These are phyloP conservation scores for Cerceris rybyensis DNA, from an alignment of 2,888 invertebrate genomes.

Conservation along the genomic window DNA sequence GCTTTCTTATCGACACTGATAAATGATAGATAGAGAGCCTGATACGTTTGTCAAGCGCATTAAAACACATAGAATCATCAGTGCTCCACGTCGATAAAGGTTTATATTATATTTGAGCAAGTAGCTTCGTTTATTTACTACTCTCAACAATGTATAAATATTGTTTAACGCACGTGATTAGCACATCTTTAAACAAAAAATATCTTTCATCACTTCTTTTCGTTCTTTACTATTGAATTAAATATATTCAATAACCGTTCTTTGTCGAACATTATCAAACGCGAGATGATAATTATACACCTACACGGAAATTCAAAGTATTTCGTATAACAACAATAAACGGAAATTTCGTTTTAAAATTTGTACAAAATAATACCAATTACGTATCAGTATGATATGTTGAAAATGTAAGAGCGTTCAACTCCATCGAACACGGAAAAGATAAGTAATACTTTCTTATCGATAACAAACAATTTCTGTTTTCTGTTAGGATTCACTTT, in stretches of 20 bases:
- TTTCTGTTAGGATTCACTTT: slow-evolving; percentile 81
- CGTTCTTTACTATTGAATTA: too few species aligned
- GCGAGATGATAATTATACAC: too few species aligned
- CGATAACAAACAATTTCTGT: neutral
- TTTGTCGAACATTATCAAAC: too few species aligned
- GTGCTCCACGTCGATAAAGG: neutral
- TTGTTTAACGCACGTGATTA: neutral
- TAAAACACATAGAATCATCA: slow-evolving; percentile 1
- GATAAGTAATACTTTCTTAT: too few species aligned
- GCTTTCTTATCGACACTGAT: neutral
- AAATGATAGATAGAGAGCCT: slow-evolving; percentile 7
- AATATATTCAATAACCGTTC: too few species aligned
- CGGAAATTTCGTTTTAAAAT: too few species aligned
- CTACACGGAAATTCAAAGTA: too few species aligned
- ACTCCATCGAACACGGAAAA: neutral
- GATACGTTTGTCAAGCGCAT: slow-evolving; percentile 4
- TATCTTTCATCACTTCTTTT: neutral
- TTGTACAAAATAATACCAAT: too few species aligned
- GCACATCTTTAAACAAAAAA: neutral
- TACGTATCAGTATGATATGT: neutral
- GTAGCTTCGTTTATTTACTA: neutral
- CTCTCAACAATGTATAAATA: neutral
- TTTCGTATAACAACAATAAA: too few species aligned
- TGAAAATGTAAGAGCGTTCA: neutral
- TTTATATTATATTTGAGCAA: neutral